Conservation (phyloP, 1,140 invertebrate species). For the Habropoda laboriosa region DNA sequence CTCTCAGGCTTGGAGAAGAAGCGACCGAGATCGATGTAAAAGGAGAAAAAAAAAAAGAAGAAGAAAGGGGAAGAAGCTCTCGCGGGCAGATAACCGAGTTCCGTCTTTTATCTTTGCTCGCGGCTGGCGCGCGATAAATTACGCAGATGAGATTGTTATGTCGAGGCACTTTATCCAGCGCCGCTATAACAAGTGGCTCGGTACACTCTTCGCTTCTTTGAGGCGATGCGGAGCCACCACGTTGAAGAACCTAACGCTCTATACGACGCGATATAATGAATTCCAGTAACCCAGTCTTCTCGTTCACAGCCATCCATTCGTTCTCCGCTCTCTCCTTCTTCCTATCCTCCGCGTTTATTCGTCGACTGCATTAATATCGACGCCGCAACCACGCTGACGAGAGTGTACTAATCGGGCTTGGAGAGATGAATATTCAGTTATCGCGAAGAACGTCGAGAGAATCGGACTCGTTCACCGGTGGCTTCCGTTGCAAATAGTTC, state of each 20-base stretch:
- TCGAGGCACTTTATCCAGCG: slow-evolving; percentile 40
- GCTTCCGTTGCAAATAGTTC: not conserved
- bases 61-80: not conserved
- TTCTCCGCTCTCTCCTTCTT: too few species aligned
- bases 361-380: slow-evolving; percentile 10
- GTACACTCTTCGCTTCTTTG: slow-evolving; percentile 24
- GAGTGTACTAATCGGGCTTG: slow-evolving; percentile 15
- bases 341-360: too few species aligned
- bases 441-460: slow-evolving; percentile 3
- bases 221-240: not conserved
- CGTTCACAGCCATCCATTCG: not conserved
- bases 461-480: not conserved
- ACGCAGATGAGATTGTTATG: slow-evolving; percentile 58
- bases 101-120: slow-evolving; percentile 44
- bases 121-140: slow-evolving; percentile 47
- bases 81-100: slow-evolving; percentile 37
- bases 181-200: slow-evolving; percentile 39
- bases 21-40: not conserved
- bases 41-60: not conserved
- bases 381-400: not conserved
- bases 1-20: not conserved
- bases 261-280: slow-evolving; percentile 30
- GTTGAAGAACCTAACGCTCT: slow-evolving; percentile 30
- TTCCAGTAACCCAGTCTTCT: slow-evolving; percentile 17
- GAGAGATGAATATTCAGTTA: slow-evolving; percentile 39